Percentiles rank a stretch among this genome's conserved stretches.
These are phyloP conservation scores for Tachyglossus aculeatus DNA, from an alignment of 2,797 vertebrate genomes.

Conservation along the genomic window DNA sequence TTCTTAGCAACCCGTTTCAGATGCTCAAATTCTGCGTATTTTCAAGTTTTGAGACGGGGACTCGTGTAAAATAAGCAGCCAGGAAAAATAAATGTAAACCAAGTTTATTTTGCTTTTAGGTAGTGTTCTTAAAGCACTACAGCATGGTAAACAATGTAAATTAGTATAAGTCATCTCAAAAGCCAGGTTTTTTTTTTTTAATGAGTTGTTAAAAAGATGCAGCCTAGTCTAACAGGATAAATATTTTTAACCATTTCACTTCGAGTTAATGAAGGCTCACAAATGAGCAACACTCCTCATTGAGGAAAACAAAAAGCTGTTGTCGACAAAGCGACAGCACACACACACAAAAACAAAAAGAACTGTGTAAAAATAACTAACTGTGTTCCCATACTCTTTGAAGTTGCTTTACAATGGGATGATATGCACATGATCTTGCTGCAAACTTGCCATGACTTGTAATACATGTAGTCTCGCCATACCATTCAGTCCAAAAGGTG, in stretches of 20 bases:
- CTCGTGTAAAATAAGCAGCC: too few relatives aligned
- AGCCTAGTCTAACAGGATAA: constrained; percentile 97
- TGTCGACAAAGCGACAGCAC: constrained; percentile 99
- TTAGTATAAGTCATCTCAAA: constrained; percentile 96
- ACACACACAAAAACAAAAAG: constrained; percentile 84
- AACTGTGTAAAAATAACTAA: constrained; percentile 99
- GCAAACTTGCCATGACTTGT: constrained; percentile 81
- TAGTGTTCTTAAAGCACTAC: constrained; percentile 98
- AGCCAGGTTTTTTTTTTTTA: constrained; percentile 94
- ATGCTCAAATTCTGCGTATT: too few relatives aligned
- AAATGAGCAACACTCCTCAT: constrained; percentile 99
- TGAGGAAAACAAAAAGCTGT: constrained; percentile 99
- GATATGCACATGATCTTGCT: constrained; percentile 94
- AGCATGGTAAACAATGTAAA: constrained; percentile 98
- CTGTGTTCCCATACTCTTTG: constrained; percentile 94
- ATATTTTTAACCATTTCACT: constrained; percentile 97
- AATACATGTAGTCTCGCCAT: constrained; percentile 78
- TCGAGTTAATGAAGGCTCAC: constrained; percentile 98
- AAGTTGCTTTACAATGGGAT: constrained; percentile 97
- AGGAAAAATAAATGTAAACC: constrained; percentile 94
- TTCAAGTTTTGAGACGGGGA: too few relatives aligned
- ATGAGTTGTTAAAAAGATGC: constrained; percentile 98
- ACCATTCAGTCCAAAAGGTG: constrained; percentile 76
- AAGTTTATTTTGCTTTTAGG: constrained; percentile 93
- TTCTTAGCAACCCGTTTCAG: too few relatives aligned